Evolutionary conservation across 2,888 invertebrate species (phyloP).

Genomic region (Eustalomyia histrio): DNA sequence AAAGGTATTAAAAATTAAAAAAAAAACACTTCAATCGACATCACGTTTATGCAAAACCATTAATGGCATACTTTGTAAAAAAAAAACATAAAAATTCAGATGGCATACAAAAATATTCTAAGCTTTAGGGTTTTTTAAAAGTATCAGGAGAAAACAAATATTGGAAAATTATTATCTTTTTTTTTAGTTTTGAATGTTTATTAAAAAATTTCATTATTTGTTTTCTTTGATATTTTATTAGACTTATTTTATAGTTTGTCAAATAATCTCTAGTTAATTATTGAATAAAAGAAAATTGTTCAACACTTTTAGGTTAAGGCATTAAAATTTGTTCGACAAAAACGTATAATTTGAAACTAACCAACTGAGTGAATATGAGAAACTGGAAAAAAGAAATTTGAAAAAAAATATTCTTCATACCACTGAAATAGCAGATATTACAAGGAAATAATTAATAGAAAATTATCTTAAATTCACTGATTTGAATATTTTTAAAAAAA

Average conservation of each 20-base stretch:
- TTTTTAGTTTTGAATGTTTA: neutral
- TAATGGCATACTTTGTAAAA: constrained; percentile 42
- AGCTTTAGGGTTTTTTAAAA: constrained; percentile 8
- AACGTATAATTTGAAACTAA: constrained; percentile 66
- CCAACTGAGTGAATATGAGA: constrained; percentile 26
- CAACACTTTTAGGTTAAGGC: constrained; percentile 70
- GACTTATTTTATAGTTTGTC: too few species aligned
- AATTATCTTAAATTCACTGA: too few species aligned
- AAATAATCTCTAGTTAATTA: too few species aligned
- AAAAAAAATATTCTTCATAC: too few species aligned
- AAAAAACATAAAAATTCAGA: constrained; percentile 24
- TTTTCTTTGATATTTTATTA: neutral
- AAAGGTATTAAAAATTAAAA: constrained; percentile 10
- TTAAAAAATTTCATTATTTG: neutral
- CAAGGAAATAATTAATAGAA: too few species aligned
- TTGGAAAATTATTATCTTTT: neutral
- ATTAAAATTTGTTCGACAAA: constrained; percentile 66
- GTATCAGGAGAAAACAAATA: constrained; percentile 5
- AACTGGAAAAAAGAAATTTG: constrained; percentile 27
- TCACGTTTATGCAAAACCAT: constrained; percentile 69
- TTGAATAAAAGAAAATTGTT: constrained; percentile 24
- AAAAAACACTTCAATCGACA: constrained; percentile 47
- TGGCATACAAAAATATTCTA: constrained; percentile 19
- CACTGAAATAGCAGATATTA: too few species aligned
- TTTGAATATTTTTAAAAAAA: too few species aligned